A percentile compares a stretch with the other conserved stretches of the same genome.
phyloP scores from a whole-genome alignment of 2,113 vertebrate genomes.

The Tauraco erythrolophus region DNA sequence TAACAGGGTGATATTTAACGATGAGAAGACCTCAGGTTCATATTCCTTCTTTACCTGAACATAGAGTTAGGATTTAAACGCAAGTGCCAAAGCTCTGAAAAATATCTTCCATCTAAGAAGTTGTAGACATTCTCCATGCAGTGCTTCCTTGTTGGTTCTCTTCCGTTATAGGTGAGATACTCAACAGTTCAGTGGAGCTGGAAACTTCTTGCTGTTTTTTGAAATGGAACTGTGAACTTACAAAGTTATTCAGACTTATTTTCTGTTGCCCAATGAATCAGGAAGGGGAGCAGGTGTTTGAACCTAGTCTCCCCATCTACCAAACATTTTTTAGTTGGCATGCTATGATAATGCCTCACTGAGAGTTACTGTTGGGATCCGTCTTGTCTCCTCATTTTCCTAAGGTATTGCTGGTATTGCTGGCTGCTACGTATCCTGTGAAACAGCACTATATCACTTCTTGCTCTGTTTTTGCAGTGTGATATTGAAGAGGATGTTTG shows the following conservation, averaged over 20 bases:
- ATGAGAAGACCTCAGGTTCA: not conserved
- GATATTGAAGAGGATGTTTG: not conserved
- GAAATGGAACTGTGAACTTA: not conserved
- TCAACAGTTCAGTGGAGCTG: not conserved
- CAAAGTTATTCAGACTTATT: not conserved
- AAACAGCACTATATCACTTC: not conserved
- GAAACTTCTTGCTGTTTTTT: not conserved
- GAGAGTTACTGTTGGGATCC: not conserved
- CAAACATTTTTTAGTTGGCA: not conserved
- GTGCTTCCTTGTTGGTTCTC: not conserved
- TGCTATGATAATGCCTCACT: not conserved
- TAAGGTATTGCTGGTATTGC: not conserved
- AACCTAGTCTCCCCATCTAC: not conserved
- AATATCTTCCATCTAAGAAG: not conserved
- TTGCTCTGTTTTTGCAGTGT: not conserved
- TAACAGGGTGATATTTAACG: not conserved
- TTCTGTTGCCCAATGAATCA: not conserved
- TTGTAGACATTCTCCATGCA: not conserved
- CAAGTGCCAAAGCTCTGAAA: not conserved
- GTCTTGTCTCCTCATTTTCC: not conserved
- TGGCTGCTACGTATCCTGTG: not conserved
- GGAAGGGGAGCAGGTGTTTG: not conserved
- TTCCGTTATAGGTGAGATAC: not conserved
- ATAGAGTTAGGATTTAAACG: not conserved
- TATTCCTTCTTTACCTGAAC: not conserved